Evolutionary conservation across 1,140 invertebrate species (phyloP).

Genomic region (Drosophila baimaii): DNA sequence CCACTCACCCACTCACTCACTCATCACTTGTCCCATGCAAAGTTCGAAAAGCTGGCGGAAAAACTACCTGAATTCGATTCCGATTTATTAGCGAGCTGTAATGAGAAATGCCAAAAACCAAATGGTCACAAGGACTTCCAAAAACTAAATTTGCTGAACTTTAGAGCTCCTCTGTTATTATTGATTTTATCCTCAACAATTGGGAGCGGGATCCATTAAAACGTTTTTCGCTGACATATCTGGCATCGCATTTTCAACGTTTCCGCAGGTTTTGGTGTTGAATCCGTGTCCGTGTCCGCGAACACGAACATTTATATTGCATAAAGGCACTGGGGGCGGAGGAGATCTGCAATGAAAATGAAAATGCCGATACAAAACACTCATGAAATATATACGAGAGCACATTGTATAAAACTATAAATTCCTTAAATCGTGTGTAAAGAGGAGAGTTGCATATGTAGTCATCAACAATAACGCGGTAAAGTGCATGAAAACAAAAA

Average conservation of each 20-base stretch:
- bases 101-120: conserved; percentile 37
- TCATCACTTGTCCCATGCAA: conserved; percentile 6
- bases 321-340: conserved; percentile 10
- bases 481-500: conserved; percentile 21
- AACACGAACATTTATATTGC: conserved; percentile 16
- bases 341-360: conserved; percentile 23
- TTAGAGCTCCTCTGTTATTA: conserved; percentile 33
- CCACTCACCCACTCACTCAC: background rate
- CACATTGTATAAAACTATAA: conserved; percentile 57
- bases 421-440: conserved; percentile 35
- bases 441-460: conserved; percentile 32
- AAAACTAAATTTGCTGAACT: conserved; percentile 71
- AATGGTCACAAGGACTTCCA: conserved; percentile 62
- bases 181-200: conserved; percentile 38
- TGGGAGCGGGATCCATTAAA: conserved; percentile 26
- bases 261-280: conserved; percentile 38
- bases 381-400: conserved; percentile 26
- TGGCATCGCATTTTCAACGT: conserved; percentile 40
- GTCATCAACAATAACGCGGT: conserved; percentile 38
- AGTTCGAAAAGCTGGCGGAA: conserved; percentile 10
- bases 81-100: conserved; percentile 11
- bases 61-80: conserved; percentile 7
- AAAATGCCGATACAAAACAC: conserved; percentile 27
- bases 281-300: conserved; percentile 13
- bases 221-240: conserved; percentile 52